Evolutionary conservation across 53 echinoderm and acorn worm species (phyloP), one percentile per base, ranked within the genome.

Genomic region (Antedon mediterranea): DNA sequence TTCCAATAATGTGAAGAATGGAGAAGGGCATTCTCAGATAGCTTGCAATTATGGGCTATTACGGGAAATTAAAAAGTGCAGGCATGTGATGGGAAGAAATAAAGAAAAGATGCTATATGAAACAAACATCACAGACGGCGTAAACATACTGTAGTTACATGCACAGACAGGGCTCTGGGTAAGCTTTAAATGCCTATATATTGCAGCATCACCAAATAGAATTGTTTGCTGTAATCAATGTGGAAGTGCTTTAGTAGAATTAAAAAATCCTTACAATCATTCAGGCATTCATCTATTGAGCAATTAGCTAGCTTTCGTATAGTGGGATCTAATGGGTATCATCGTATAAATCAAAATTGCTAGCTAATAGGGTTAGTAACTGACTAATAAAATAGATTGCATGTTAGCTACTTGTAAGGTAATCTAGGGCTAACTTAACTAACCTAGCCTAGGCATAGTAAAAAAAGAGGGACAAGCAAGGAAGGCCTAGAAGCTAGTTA

Each of bases 161-260:
- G 84, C 71, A 76, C 78, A 80, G 0, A 87, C 80, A 20, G 85
- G 83, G 0, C 74, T 90, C 41, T 77, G 84, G 87, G 32, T 85
- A 5, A 85, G 82, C 74, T 43, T 71, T 31, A 43, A 77, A 43
- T 76, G 73, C 43, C 91, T 91, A 28, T 87, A 76, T 72, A 71
- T 85, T 73, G 91, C 85, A 13, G 88, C 85, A 33, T 83, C 91
- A 0, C 88, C 85, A 70, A 85, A 90, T 81, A 83, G 85, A 0
- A 82, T 85, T 43, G 34, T 87, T 14, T 31, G 27, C 28, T 90
- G 87, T 74, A 80, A 71, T 23, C 43, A 80, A 29, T 90, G 91
- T 85, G 91, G 88, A 28, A 32, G 23, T 34, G 88, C 88, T 2
- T 32, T 85, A 26, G 0, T 85, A 1, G 88, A 91, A 70, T 43